Conservation (phyloP, 2,888 invertebrate genomes). For the Teinopalpus imperialis region DNA sequence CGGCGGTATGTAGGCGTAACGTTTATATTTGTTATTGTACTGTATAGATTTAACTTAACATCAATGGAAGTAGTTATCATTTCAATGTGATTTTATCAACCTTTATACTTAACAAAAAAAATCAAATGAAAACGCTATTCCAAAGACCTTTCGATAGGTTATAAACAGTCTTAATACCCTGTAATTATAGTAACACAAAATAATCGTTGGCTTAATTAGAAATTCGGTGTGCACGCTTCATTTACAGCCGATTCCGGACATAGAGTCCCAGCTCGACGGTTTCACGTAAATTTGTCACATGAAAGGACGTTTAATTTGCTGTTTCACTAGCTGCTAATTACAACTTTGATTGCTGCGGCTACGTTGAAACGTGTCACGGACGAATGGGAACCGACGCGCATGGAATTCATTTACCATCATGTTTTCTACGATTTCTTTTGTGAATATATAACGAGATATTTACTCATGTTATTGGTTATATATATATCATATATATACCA, state of each 20-base stretch:
- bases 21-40: too few species aligned
- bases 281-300: slow-evolving; percentile 60
- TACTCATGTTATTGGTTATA: too few species aligned
- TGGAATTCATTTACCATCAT: slow-evolving; percentile 31
- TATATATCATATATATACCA: too few species aligned
- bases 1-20: too few species aligned
- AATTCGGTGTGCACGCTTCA: slow-evolving; percentile 23
- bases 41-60: too few species aligned
- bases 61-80: too few species aligned
- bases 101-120: too few species aligned
- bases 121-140: too few species aligned
- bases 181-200: slow-evolving; percentile 16
- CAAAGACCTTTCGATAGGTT: too few species aligned
- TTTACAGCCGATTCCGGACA: slow-evolving; percentile 21
- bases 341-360: slow-evolving; percentile 71
- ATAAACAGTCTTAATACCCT: background rate
- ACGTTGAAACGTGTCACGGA: slow-evolving; percentile 50
- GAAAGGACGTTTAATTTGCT: slow-evolving; percentile 75
- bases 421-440: slow-evolving; percentile 11
- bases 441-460: background rate
- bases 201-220: slow-evolving; percentile 20
- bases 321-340: slow-evolving; percentile 77
- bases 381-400: slow-evolving; percentile 36
- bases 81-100: too few species aligned
- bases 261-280: slow-evolving; percentile 23